Evolutionary conservation across 30 jellyfish, hydroid and myxozoan species (phyloP), one percentile per base, ranked within the genome.

Genomic region (Aurelia aurita complex sp. Pacific): DNA sequence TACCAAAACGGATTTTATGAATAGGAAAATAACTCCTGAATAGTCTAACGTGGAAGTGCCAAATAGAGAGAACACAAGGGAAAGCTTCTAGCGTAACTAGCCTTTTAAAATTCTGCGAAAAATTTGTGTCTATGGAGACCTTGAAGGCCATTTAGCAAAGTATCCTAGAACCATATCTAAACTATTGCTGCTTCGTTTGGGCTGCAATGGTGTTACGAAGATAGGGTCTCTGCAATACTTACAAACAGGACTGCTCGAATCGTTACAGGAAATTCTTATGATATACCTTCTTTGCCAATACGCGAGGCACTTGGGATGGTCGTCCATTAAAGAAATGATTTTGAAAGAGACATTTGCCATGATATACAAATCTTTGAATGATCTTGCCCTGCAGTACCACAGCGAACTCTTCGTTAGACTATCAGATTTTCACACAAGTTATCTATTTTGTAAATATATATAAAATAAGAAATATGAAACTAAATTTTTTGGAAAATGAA

Each of bases 121-220:
- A 40, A 2, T 23, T 40, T 40, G 52, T 40, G 6, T 40, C 52
- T 12, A 34, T 7, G 32, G 35, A 70, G 35, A 70, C 64, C 80
- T 70, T 70, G 80, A 70, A 70, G 67, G 80, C 38, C 62, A 70
- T 70, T 70, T 70, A 38, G 16, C 80, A 19, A 32, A 36, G 80
- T 0, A 70, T 70, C 33, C 18, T 70, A 38, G 62, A 65, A 65
- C 75, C 10, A 65, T 65, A 10, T 18, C 75, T 65, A 23, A 23
- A 23, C 29, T 23, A 23, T 23, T 23, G 29, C 29, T 23, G 29
- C 29, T 23, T 23, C 29, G 75, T 35, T 65, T 35, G 75, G 75
- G 75, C 75, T 65, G 75, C 23, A 11, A 35, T 67, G 77, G 59
- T 17, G 16, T 3, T 17, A 67, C 77, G 77, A 67, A 38, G 4